Conservation (phyloP, 2,888 invertebrate genomes). For the Marasmarcha lunaedactyla region DNA sequence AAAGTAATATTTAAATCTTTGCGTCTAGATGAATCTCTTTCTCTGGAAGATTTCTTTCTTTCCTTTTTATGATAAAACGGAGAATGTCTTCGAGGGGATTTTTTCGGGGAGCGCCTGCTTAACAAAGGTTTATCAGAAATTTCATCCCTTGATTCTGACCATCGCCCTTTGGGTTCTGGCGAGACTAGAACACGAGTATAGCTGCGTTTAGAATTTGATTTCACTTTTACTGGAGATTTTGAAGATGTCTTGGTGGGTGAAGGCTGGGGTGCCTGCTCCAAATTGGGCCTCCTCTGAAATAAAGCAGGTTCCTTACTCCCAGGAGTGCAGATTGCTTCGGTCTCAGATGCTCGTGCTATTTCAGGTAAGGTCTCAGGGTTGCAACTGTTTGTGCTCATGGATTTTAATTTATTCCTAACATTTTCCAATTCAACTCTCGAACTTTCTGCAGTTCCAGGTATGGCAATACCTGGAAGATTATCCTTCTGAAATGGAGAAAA, state of each 20-base stretch:
- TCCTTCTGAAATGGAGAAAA: constrained; percentile 37
- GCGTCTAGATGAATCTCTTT: constrained; percentile 12
- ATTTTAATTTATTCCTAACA: constrained; percentile 45
- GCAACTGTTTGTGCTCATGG: constrained; percentile 26
- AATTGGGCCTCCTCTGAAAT: constrained; percentile 51
- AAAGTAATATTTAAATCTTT: constrained; percentile 54
- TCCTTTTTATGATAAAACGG: constrained; percentile 40
- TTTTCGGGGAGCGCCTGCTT: constrained; percentile 34
- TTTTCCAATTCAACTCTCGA: constrained; percentile 30
- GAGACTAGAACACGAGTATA: constrained; percentile 54
- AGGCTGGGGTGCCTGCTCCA: constrained; percentile 20
- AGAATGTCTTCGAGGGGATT: constrained; percentile 30
- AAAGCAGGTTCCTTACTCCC: constrained; percentile 54
- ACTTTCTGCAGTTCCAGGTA: constrained; percentile 14
- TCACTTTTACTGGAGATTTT: constrained; percentile 12
- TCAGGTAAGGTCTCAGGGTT: constrained; percentile 41
- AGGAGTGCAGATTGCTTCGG: constrained; percentile 36
- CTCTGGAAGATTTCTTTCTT: constrained; percentile 35
- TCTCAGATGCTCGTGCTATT: constrained; percentile 41
- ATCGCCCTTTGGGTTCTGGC: constrained; percentile 32
- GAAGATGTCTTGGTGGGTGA: constrained; percentile 12
- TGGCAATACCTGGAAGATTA: constrained; percentile 21
- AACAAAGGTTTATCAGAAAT: constrained; percentile 33
- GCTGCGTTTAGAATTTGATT: constrained; percentile 24
- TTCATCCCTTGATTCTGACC: constrained; percentile 19